These are phyloP conservation scores for Aplysina aerophoba DNA, from an alignment of 37 sponge, comb jelly and placozoan species.

Conservation along the genomic window DNA sequence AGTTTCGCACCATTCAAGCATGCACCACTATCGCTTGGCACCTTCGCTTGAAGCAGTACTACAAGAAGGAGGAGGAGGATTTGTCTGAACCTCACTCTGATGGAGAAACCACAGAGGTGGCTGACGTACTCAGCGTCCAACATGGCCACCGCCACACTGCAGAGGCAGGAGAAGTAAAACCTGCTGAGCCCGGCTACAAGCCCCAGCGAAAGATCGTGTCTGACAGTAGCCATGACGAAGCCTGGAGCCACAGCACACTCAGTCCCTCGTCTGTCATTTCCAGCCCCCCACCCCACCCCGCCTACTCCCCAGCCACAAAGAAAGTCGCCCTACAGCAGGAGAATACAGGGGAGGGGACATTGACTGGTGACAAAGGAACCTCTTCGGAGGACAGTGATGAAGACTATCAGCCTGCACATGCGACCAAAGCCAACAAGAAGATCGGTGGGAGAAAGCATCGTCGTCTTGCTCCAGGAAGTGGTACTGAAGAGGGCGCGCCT, in stretches of 20 bases:
- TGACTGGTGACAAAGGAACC: background rate
- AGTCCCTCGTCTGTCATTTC: background rate
- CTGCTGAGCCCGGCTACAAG: too few species aligned
- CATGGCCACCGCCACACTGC: background rate
- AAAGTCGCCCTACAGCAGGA: background rate
- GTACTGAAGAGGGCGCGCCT: too few species aligned
- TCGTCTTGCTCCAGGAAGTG: too few species aligned
- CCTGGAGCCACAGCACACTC: too few species aligned
- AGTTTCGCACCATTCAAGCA: slow-evolving; percentile 89
- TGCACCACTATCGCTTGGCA: slow-evolving; percentile 98
- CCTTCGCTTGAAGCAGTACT: slow-evolving; percentile 71
- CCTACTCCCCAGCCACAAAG: background rate
- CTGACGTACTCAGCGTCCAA: too few species aligned
- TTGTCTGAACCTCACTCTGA: background rate
- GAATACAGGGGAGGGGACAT: too few species aligned
- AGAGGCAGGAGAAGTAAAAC: background rate
- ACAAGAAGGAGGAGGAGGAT: background rate
- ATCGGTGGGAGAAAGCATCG: too few species aligned
- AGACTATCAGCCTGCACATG: background rate
- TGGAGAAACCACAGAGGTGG: background rate
- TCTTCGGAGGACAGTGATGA: background rate
- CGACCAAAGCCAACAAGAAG: background rate
- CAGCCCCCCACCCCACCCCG: background rate
- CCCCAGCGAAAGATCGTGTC: background rate
- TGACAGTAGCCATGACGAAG: slow-evolving; percentile 17